Evolutionary conservation across 2,113 vertebrate species (phyloP).

Genomic region (Corythaeola cristata): DNA sequence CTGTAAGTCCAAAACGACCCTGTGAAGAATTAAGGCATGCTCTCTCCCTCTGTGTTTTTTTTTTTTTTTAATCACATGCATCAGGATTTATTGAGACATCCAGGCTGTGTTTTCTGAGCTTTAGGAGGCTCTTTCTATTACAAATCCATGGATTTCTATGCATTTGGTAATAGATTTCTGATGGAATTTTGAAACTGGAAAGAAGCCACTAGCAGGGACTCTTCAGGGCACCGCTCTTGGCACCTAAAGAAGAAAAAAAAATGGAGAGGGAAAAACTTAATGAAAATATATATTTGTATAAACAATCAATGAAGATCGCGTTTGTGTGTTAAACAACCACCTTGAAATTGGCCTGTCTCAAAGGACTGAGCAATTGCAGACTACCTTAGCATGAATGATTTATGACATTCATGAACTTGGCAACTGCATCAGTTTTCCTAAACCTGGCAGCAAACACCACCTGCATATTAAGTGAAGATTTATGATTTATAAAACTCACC

Average conservation of each 20-base stretch:
- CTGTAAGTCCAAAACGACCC: conserved; percentile 6
- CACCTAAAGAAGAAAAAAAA: conserved; percentile 3
- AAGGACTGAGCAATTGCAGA: conserved; percentile 70
- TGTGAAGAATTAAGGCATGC: neutral
- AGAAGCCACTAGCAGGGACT: neutral
- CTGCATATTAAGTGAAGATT: conserved; percentile 79
- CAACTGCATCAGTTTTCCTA: conserved; percentile 76
- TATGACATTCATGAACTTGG: conserved; percentile 77
- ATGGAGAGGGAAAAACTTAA: conserved; percentile 13
- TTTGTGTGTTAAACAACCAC: conserved; percentile 78
- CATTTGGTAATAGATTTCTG: conserved; percentile 65
- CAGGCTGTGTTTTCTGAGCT: conserved; percentile 58
- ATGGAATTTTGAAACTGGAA: conserved; percentile 49
- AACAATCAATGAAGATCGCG: conserved; percentile 66
- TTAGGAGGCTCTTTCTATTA: conserved; percentile 45
- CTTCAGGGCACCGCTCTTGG: neutral
- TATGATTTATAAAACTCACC: conserved; percentile 78
- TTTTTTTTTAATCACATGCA: conserved; percentile 15
- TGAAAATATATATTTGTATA: conserved; percentile 74
- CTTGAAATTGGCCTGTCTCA: conserved; percentile 78
- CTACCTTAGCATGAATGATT: conserved; percentile 78
- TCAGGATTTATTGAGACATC: conserved; percentile 62
- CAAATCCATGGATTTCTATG: conserved; percentile 60
- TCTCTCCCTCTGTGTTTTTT: neutral
- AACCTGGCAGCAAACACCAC: conserved; percentile 74